Base-by-base conservation (phyloP, 2,888 invertebrate species). In the Cerastis rubricosa region DNA sequence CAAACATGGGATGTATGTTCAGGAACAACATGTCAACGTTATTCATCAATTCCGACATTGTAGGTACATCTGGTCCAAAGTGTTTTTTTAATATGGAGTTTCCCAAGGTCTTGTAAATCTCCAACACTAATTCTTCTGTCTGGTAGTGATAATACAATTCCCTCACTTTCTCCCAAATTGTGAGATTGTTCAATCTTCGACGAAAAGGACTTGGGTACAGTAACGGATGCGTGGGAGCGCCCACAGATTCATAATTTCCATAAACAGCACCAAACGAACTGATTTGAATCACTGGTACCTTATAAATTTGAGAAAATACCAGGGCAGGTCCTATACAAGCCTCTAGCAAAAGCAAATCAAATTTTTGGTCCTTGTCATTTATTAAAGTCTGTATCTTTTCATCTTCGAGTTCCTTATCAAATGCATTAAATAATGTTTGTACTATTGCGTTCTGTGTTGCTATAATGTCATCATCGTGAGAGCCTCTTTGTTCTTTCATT, bases 271-370 rank as follows among this genome's bases (percentile, higher is more conserved):
- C 90, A 17, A 91, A 81, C 0, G 93, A 92, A 83, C 92, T 92
- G 0, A 93, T 72, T 68, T 85, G 84, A 43, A 94, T 93, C 0
- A 89, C 87, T 4, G 93, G 93, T 0, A 78, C 72, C 67, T 87
- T 80, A 51, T 74, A 85, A n/a, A 89, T 59, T 47, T 91, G 79
- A 0, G 88, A 86, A n/a, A 88, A 84, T 0, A 74, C 75, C 57
- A 92, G 64, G 0, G 79, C 61, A 12, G 84, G 78, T 63, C 80
- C 47, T 0, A 82, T 35, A 40, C 57, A 81, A 6, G 89, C 88
- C 87, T 93, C 93, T 0, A 85, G 1, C 1, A 93, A 7, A 0
- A 93, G 22, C 35, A 92, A 79, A 85, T 92, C 93, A 76, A 91
- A 93, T 12, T 83, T 75, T n/a, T 78, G 72, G 6, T 80, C 73